Base-by-base conservation (phyloP, 2,113 vertebrate species). In the Laterallus jamaicensis region DNA sequence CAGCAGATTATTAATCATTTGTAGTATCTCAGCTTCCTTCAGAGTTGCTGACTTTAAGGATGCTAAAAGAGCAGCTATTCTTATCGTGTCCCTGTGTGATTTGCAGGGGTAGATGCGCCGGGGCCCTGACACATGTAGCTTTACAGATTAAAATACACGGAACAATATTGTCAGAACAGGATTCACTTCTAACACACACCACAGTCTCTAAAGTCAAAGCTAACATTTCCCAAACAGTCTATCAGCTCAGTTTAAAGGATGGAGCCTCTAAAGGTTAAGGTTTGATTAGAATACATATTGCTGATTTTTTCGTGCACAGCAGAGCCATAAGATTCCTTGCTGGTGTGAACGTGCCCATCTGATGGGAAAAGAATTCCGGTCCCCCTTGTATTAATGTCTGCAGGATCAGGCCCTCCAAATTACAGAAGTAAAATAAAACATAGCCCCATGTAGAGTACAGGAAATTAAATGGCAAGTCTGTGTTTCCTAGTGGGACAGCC, bases 401-500 rank as follows among this genome's bases (percentile, higher is more conserved):
- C 58, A 96, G 73, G 49, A 95, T 96, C 82, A 79, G 92, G 66
- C 35, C 90, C 82, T 88, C 58, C 88, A 92, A 88, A 92, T 80
- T 69, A 86, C 85, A 90, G 69, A 63, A 42, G 39, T 5, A 86
- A 88, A 91, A 50, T 29, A 82, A 86, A 95, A 39, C 1, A 0
- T 4, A 88, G 56, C 68, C 83, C 73, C 92, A 59, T 44, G 35
- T 29, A 88, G 73, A 88, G 80, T 9, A 75, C 92, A 96, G 81
- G 96, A 92, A 95, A 95, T 95, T 89, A 95, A 89, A 93, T 4
- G 31, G 73, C 54, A 73, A 76, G 52, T 12, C 59, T 88, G 47
- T 69, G 40, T 73, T 81, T 84, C 44, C 66, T 26, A 59, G 76
- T 0, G 21, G 64, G 66, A 81, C 42, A 55, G 74, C 22, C 39